A percentile compares a stretch with the other conserved stretches of the same genome.
phyloP scores from a whole-genome alignment of 2,888 invertebrate species.

The Mycalesis mineus region DNA sequence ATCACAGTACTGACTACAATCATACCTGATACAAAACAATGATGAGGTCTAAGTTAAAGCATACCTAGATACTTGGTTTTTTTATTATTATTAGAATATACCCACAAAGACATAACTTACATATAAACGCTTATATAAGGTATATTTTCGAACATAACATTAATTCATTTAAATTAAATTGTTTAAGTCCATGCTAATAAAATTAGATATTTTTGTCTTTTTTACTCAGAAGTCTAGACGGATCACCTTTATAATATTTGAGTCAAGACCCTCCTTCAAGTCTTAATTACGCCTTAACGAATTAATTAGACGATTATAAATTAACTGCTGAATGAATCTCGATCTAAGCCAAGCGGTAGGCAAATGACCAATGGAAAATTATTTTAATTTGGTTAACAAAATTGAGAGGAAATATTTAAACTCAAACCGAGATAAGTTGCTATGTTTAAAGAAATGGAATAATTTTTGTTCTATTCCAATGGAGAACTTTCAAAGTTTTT shows the following conservation, averaged over 20 bases:
- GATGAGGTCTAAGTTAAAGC: too few relatives aligned
- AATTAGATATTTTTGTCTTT: background rate
- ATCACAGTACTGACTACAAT: too few relatives aligned
- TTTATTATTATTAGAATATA: too few relatives aligned
- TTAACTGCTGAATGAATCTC: conserved; percentile 15
- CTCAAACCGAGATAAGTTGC: background rate
- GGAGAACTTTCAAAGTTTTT: too few relatives aligned
- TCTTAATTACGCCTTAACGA: conserved; percentile 20
- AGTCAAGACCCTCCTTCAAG: conserved; percentile 3
- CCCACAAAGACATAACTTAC: too few relatives aligned
- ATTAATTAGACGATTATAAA: conserved; percentile 25
- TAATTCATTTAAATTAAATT: too few relatives aligned
- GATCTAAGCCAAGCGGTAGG: conserved; percentile 10
- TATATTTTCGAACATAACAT: too few relatives aligned
- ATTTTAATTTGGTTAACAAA: conserved; percentile 8
- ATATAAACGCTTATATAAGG: too few relatives aligned
- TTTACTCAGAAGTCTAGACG: background rate
- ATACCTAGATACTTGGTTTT: too few relatives aligned
- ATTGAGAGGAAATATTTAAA: conserved; percentile 3
- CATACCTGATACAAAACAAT: too few relatives aligned
- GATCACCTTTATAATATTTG: background rate
- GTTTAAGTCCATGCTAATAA: background rate
- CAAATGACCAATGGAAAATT: conserved; percentile 12
- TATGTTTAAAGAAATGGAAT: background rate
- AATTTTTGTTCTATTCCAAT: background rate